Evolutionary conservation across 2,888 invertebrate genomes (phyloP).

Genomic region (Pseudococcus longispinus): DNA sequence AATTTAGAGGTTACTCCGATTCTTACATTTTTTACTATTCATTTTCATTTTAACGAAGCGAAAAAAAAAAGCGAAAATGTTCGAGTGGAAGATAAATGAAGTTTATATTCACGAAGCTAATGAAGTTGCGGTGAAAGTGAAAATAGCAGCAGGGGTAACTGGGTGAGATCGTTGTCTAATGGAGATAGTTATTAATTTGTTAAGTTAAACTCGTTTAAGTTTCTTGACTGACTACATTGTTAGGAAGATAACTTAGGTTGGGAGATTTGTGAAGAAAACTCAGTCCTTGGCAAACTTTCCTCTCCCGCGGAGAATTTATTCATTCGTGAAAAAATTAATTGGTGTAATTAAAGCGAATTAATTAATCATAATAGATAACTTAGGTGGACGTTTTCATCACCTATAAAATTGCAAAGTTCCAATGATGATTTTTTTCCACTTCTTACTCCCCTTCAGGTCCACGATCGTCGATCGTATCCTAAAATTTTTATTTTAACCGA

Average conservation of each 20-base stretch:
- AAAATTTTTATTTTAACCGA: too few species aligned
- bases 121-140: constrained; percentile 45
- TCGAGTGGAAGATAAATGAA: constrained; percentile 48
- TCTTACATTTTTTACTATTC: not conserved
- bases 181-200: constrained; percentile 47
- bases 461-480: too few species aligned
- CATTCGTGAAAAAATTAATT: constrained; percentile 48
- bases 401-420: not conserved
- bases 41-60: constrained; percentile 7
- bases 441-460: too few species aligned
- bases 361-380: constrained; percentile 27
- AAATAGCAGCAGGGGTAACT: not conserved
- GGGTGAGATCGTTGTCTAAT: constrained; percentile 44
- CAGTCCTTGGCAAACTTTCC: constrained; percentile 19
- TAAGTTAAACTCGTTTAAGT: constrained; percentile 39
- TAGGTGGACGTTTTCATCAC: not conserved
- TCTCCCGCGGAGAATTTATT: not conserved
- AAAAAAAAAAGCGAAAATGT: constrained; percentile 7
- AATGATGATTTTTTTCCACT: not conserved
- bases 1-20: not conserved
- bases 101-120: constrained; percentile 44
- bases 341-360: constrained; percentile 41
- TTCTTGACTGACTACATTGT: constrained; percentile 44
- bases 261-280: constrained; percentile 30
- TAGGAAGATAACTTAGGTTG: constrained; percentile 9